These are phyloP conservation scores for Mallotus villosus DNA, from an alignment of 2,797 vertebrate genomes.

Conservation along the genomic window DNA sequence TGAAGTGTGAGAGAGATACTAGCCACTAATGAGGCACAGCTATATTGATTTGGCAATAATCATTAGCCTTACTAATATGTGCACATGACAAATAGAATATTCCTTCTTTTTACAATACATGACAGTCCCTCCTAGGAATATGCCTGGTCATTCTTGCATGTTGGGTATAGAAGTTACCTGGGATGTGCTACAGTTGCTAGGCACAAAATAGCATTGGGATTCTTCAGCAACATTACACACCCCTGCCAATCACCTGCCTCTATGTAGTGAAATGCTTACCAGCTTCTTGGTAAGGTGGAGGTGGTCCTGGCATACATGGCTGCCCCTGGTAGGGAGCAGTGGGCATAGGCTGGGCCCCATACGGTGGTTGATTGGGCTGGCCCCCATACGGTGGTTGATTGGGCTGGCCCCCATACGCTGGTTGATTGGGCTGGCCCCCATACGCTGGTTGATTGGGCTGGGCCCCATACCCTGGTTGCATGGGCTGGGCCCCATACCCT, in stretches of 20 bases:
- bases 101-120: too few species aligned
- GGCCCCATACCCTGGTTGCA: constrained; percentile 49
- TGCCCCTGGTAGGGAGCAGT: constrained; percentile 41
- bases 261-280: constrained; percentile 27
- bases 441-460: constrained; percentile 53
- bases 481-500: constrained; percentile 51
- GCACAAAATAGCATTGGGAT: not conserved
- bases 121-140: not conserved
- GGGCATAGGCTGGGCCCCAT: not conserved
- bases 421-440: constrained; percentile 47
- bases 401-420: constrained; percentile 54
- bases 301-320: constrained; percentile 35
- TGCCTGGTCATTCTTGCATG: not conserved
- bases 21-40: too few species aligned
- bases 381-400: not conserved
- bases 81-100: too few species aligned
- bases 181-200: not conserved
- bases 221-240: not conserved
- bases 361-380: not conserved
- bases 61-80: too few species aligned
- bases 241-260: not conserved
- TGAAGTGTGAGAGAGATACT: not conserved
- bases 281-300: constrained; percentile 54
- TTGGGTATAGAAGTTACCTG: not conserved
- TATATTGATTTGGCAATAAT: too few species aligned